Base-by-base conservation (phyloP, 2,888 invertebrate genomes). In the Macropis europaea region DNA sequence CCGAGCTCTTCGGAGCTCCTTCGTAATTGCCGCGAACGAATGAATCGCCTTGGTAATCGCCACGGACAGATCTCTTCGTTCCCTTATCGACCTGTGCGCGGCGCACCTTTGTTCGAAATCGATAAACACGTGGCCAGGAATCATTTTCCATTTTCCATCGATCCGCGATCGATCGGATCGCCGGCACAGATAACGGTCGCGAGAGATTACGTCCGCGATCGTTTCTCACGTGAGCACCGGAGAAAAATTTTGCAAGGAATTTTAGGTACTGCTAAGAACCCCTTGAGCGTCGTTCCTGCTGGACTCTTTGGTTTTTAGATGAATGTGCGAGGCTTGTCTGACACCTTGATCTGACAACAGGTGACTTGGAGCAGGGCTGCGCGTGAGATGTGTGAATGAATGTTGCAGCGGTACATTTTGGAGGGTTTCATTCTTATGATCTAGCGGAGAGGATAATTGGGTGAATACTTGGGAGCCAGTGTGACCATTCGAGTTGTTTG, bases 1-100 rank as follows among this genome's bases (percentile, higher is more conserved):
- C 59, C 62, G 73, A 75, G 71, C 70, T 73, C 59, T 59, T 60
- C 57, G 63, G 45, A 48, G 68, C 68, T 71, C 71, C 64, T 52
- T 73, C 69, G 81, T 81, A 81, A 81, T 81, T 81, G 81, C 81
- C 75, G 76, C 78, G 71, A 76, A 80, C 68, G 67, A 68, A 62
- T 62, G 60, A 67, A 69, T 64, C 68, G 62, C 52, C 62, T 69
- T 45, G 52, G 77, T 62, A 76, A 73, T 76, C 76, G 73, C 50
- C 63, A 60, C 56, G 72, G 63, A 68, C 72, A 68, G 79, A 74
- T 77, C 79, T 79, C 45, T 53, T 48, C 60, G 57, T 40, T 43
- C 50, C 60, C 52, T 71, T 71, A 67, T 71, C 71, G 71, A 26
- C 4, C 52, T 47, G n/a, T n/a, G n/a, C 60, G 62, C 69, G 77